phyloP scores from a whole-genome alignment of 2,888 invertebrate genomes.

The Acrobasis repandana region DNA sequence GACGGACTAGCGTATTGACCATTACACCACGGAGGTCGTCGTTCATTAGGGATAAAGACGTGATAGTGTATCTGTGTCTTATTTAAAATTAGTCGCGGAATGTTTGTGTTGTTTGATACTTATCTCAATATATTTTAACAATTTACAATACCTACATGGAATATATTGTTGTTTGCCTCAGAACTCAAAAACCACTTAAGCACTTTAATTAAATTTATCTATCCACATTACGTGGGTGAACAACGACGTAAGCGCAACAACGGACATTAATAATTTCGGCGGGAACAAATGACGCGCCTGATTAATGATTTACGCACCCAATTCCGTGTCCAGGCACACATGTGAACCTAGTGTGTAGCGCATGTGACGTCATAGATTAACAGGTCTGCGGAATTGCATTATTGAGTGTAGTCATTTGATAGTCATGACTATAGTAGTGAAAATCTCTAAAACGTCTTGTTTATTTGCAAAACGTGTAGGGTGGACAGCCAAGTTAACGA shows the following conservation, averaged over 20 bases:
- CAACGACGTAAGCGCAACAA: slow-evolving; percentile 53
- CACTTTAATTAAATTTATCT: slow-evolving; percentile 7
- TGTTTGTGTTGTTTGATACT: too few species aligned
- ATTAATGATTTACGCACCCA: slow-evolving; percentile 79
- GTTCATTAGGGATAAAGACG: too few species aligned
- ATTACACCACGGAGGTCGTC: too few species aligned
- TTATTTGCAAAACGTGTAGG: not conserved
- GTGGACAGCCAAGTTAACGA: too few species aligned
- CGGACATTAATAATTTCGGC: slow-evolving; percentile 77
- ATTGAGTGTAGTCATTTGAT: not conserved
- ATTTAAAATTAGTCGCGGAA: too few species aligned
- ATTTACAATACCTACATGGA: too few species aligned
- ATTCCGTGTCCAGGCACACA: slow-evolving; percentile 59
- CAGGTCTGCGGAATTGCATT: slow-evolving; percentile 1
- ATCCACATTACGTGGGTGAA: slow-evolving; percentile 5
- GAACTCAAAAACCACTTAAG: not conserved
- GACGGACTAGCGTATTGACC: too few species aligned
- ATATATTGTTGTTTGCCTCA: not conserved
- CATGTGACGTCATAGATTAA: slow-evolving; percentile 21
- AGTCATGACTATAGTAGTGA: not conserved
- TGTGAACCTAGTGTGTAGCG: slow-evolving; percentile 11
- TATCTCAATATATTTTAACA: too few species aligned
- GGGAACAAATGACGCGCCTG: slow-evolving; percentile 78
- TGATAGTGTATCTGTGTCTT: too few species aligned
- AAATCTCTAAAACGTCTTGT: not conserved